phyloP scores from a whole-genome alignment of 2,888 invertebrate genomes.

The Clunio marinus region DNA sequence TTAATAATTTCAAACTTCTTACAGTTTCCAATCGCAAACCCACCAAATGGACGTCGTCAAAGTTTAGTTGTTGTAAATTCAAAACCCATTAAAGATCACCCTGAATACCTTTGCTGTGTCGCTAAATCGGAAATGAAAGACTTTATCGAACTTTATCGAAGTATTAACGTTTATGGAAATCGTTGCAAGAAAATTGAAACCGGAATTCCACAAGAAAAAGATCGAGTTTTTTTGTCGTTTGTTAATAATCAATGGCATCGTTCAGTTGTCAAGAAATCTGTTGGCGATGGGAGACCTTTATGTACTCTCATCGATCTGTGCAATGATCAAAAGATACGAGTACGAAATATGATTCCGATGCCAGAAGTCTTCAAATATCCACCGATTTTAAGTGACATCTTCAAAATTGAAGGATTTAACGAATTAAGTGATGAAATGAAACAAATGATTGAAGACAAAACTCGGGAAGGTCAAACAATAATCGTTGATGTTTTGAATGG shows the following conservation, averaged over 20 bases:
- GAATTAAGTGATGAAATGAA: not conserved
- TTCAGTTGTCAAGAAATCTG: not conserved
- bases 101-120: not conserved
- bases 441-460: not conserved
- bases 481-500: not conserved
- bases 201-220: not conserved
- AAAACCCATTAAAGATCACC: not conserved
- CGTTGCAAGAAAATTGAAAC: not conserved
- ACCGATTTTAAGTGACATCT: not conserved
- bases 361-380: not conserved
- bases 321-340: not conserved
- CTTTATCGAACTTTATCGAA: slow-evolving; percentile 11
- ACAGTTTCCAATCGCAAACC: not conserved
- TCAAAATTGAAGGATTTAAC: not conserved
- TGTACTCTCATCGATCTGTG: not conserved
- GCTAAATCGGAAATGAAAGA: slow-evolving; percentile 2
- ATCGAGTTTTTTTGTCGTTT: not conserved
- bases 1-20: too few species aligned
- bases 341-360: slow-evolving; percentile 9
- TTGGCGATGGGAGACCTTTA: not conserved
- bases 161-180: not conserved
- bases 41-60: not conserved
- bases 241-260: slow-evolving; percentile 28
- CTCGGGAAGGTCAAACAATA: too few species aligned
- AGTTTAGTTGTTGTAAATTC: not conserved